Percentiles rank a stretch among this genome's conserved stretches.
Evolutionary conservation across 2,888 invertebrate species (phyloP).

Genomic region (Ophion ellenae): DNA sequence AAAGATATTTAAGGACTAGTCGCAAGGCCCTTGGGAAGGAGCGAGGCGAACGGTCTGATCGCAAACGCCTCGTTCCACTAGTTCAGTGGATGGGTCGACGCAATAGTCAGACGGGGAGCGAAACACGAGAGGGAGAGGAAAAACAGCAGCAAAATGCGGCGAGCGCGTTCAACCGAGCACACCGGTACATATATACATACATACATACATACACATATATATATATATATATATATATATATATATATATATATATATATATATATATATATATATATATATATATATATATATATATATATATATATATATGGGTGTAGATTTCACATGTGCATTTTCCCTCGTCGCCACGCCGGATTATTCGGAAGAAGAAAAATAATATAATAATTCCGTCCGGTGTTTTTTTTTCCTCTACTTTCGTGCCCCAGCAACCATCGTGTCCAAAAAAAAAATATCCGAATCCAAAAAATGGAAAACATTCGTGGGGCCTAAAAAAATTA

Average conservation of each 20-base stretch:
- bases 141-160: slow-evolving; percentile 42
- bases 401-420: background rate
- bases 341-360: background rate
- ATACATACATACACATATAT: background rate
- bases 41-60: slow-evolving; percentile 12
- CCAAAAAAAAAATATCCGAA: too few relatives aligned
- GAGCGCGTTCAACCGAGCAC: slow-evolving; percentile 36
- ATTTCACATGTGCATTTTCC: background rate
- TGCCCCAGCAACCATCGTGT: background rate
- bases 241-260: background rate
- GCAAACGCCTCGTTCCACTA: slow-evolving; percentile 24
- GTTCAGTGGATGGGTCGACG: slow-evolving; percentile 49
- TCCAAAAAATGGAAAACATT: too few relatives aligned
- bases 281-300: background rate
- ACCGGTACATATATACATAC: background rate
- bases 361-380: background rate
- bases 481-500: too few relatives aligned
- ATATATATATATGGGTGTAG: background rate
- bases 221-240: background rate
- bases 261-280: background rate
- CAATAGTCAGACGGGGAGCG: slow-evolving; percentile 36
- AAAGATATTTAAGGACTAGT: background rate
- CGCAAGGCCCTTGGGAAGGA: background rate
- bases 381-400: background rate
- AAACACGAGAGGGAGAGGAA: background rate